Evolutionary conservation across 2,797 vertebrate species (phyloP), one percentile per base, ranked within the genome.

Genomic region (Phalanger gymnotis): DNA sequence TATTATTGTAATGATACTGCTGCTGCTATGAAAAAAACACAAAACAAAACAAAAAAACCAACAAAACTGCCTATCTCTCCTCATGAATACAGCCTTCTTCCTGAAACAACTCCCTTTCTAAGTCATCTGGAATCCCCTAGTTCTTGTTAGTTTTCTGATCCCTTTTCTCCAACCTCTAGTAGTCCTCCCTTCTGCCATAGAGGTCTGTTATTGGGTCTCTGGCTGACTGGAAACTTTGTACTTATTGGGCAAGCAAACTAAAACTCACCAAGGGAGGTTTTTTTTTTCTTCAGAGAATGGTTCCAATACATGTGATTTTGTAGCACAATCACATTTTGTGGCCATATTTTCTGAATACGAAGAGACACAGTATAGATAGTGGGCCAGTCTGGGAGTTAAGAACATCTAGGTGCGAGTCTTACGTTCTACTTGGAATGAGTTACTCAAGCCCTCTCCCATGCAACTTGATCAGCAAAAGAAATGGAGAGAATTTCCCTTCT

Each of bases 171-270:
- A 53, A 95, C 56, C 25, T n/a, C 7, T 58, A 40, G 0, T 30
- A 66, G 16, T 14, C 73, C 93, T 96, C 51, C 94, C 93, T 92
- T 95, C 52, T 47, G 73, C 73, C 73, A 27, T 47, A 27, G 9
- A 40, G 40, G 40, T 51, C 73, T 91, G 3, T 58, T 95, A 95
- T 93, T 94, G 47, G 53, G 93, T 95, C 95, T 81, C 34, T 96
- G 91, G 52, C 81, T 97, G 55, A 73, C 91, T 90, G 54, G 47
- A 94, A 30, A 89, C 95, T 93, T 95, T 66, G 90, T 94, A 93
- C 90, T 94, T 94, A 57, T 96, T 96, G 95, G 54, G 95, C 22
- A 51, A 51, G 73, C 81, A 96, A 94, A 94, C 95, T 73, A 93
- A 27, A 91, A 90, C 30, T 92, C 10, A n/a, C 30, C 34, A 94